Conservation (phyloP, 1,140 invertebrate species). For the Nasonia longicornis region DNA sequence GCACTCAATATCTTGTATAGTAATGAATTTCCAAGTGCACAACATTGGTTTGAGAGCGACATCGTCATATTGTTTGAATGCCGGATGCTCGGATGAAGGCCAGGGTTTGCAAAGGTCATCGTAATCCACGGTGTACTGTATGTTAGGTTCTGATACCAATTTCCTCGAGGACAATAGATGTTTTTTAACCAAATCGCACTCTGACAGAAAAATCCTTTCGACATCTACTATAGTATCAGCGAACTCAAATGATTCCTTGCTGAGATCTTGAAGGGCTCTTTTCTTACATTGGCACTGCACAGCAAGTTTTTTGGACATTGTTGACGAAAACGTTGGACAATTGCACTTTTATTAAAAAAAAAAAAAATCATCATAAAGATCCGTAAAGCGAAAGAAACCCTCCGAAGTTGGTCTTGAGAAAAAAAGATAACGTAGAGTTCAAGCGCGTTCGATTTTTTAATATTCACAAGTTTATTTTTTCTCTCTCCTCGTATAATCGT, state of each 20-base stretch:
- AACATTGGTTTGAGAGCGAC: constrained; percentile 46
- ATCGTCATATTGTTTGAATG: constrained; percentile 43
- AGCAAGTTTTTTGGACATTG: constrained; percentile 34
- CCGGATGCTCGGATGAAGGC: constrained; percentile 49
- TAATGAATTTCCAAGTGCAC: constrained; percentile 56
- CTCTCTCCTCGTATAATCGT: constrained; percentile 57
- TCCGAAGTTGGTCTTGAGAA: constrained; percentile 40
- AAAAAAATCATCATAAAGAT: constrained; percentile 37
- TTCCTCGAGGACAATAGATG: constrained; percentile 12
- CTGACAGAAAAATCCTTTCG: constrained; percentile 47
- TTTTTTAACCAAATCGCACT: constrained; percentile 42
- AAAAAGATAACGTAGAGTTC: constrained; percentile 29
- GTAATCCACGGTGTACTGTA: constrained; percentile 51
- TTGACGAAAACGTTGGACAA: constrained; percentile 37
- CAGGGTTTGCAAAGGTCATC: constrained; percentile 56
- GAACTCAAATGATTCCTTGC: constrained; percentile 19
- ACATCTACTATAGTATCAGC: constrained; percentile 11
- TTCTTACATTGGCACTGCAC: constrained; percentile 39
- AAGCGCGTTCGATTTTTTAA: constrained; percentile 47
- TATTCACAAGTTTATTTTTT: constrained; percentile 64
- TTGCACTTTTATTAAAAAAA: constrained; percentile 30
- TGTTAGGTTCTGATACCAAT: constrained; percentile 49
- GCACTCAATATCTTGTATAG: constrained; percentile 48
- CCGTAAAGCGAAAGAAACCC: constrained; percentile 4
- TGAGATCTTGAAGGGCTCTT: constrained; percentile 40